phyloP scores from a whole-genome alignment of 2,797 vertebrate genomes.

The Salarias fasciatus region DNA sequence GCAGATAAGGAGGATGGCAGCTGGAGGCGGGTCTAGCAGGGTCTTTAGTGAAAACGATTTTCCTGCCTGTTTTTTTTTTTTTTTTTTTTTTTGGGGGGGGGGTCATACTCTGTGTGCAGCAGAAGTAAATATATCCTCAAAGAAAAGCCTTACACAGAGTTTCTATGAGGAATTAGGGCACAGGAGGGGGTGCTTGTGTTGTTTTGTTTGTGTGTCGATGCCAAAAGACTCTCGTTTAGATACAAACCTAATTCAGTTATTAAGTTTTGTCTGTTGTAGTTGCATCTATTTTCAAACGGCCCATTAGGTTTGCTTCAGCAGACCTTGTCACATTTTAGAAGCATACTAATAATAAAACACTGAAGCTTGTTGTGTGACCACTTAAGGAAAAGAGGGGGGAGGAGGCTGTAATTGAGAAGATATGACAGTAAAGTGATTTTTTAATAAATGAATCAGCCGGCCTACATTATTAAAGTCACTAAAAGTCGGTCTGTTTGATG shows the following conservation, averaged over 20 bases:
- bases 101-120: background rate
- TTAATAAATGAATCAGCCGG: slow-evolving; percentile 49
- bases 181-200: background rate
- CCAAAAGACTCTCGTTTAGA: slow-evolving; percentile 1
- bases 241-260: slow-evolving; percentile 11
- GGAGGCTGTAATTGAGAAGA: slow-evolving; percentile 43
- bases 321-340: background rate
- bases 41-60: slow-evolving; percentile 51
- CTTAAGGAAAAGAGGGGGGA: slow-evolving; percentile 7
- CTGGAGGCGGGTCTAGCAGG: slow-evolving; percentile 24
- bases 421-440: slow-evolving; percentile 23
- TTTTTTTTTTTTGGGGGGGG: too few species aligned
- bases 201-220: background rate
- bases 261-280: slow-evolving; percentile 3
- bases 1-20: slow-evolving; percentile 52
- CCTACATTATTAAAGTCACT: slow-evolving; percentile 35
- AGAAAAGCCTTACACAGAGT: slow-evolving; percentile 9
- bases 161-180: background rate
- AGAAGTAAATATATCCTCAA: background rate
- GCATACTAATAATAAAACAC: slow-evolving; percentile 15
- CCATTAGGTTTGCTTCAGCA: slow-evolving; percentile 4
- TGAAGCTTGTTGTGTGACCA: background rate
- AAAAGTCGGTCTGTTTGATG: slow-evolving; percentile 36
- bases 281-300: slow-evolving; percentile 29
- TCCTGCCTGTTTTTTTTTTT: slow-evolving; percentile 15